These are phyloP conservation scores for Pipistrellus nathusii DNA, from an alignment of 2,797 vertebrate species.

Conservation along the genomic window DNA sequence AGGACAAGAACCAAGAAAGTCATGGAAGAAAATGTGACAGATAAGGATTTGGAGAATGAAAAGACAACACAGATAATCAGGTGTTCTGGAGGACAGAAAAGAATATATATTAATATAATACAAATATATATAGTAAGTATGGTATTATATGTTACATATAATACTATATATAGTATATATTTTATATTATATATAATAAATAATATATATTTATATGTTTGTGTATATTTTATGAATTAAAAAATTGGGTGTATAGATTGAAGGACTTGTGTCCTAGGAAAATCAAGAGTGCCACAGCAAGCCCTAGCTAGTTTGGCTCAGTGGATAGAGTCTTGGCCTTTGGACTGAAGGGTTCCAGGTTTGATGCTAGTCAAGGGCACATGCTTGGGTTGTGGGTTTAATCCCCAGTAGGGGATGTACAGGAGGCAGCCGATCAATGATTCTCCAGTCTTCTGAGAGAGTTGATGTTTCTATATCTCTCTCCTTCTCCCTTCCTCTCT, in stretches of 20 bases:
- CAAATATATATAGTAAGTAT: not conserved
- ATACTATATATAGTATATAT: not conserved
- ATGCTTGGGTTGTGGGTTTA: too few relatives aligned
- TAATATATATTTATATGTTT: not conserved
- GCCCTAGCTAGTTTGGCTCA: too few relatives aligned
- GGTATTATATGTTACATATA: not conserved
- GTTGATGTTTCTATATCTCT: too few relatives aligned
- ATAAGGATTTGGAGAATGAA: not conserved
- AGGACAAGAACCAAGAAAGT: slow-evolving; percentile 32
- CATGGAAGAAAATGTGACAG: slow-evolving; percentile 8
- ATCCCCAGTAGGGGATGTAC: too few relatives aligned
- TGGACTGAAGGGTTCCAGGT: too few relatives aligned
- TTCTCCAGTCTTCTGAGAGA: too few relatives aligned
- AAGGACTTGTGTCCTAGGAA: slow-evolving; percentile 4
- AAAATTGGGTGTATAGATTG: not conserved
- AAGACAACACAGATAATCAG: not conserved
- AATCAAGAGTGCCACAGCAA: not conserved
- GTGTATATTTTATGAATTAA: not conserved
- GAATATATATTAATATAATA: not conserved
- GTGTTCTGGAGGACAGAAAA: slow-evolving; percentile 1
- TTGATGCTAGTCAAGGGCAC: too few relatives aligned
- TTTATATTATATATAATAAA: not conserved
- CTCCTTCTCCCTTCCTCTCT: too few relatives aligned
- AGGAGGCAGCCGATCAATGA: too few relatives aligned
- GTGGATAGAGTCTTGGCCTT: too few relatives aligned